Evolutionary conservation across 2,888 invertebrate genomes (phyloP).

Genomic region (Sicus ferrugineus): DNA sequence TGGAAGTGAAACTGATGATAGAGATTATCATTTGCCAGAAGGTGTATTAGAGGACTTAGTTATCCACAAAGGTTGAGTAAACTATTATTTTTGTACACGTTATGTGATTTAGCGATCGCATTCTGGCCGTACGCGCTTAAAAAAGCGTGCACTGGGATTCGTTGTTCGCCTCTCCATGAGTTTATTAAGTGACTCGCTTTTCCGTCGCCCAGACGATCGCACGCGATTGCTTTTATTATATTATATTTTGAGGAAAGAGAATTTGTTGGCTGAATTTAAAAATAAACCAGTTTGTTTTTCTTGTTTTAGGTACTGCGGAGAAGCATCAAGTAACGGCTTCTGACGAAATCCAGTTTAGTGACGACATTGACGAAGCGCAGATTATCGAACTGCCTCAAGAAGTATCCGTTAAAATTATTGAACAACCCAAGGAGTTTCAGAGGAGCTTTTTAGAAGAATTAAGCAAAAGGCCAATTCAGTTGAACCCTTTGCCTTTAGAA

Average conservation of each 20-base stretch:
- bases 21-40: constrained; percentile 44
- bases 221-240: no score
- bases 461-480: constrained; percentile 32
- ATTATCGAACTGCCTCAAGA: constrained; percentile 46
- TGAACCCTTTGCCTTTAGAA: not conserved
- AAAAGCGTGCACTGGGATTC: no score
- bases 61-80: constrained; percentile 46
- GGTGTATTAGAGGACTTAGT: constrained; percentile 50
- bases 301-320: constrained; percentile 46
- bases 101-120: no score
- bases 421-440: constrained; percentile 36
- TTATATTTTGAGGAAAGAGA: not conserved
- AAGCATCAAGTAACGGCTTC: constrained; percentile 45
- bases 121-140: no score
- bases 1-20: constrained; percentile 16
- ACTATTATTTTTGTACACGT: not conserved
- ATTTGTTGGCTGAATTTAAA: not conserved
- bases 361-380: constrained; percentile 47
- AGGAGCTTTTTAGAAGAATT: constrained; percentile 33
- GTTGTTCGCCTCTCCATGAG: no score
- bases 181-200: no score
- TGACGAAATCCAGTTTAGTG: constrained; percentile 46
- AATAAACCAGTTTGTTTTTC: no score
- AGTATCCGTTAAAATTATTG: constrained; percentile 28
- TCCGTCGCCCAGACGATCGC: no score